Conservation (phyloP, 2,113 vertebrate species). For the Scomber japonicus region DNA sequence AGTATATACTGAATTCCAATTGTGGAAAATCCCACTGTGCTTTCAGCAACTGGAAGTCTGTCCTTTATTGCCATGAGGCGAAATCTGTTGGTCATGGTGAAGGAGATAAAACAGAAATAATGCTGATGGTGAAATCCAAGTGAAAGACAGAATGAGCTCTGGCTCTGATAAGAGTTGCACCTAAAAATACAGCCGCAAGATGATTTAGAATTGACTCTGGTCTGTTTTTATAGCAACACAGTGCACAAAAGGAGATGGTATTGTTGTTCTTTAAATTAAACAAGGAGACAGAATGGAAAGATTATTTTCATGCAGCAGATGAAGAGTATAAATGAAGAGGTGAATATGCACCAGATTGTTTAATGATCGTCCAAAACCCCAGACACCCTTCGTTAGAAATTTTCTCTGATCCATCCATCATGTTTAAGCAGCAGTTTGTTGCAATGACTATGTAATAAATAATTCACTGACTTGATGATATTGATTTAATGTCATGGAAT, state of each 20-base stretch:
- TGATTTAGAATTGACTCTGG: no score
- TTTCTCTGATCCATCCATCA: conserved; percentile 4
- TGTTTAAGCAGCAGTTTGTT: conserved; percentile 19
- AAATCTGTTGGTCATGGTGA: not conserved
- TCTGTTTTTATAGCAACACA: not conserved
- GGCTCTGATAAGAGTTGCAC: not conserved
- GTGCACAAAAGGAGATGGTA: not conserved
- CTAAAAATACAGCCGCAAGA: not conserved
- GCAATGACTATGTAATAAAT: not conserved
- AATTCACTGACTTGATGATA: not conserved
- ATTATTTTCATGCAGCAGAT: conserved; percentile 1
- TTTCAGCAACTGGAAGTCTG: not conserved
- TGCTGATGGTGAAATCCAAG: not conserved
- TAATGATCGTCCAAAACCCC: conserved; percentile 29
- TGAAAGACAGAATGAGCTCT: not conserved
- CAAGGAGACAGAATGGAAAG: conserved; percentile 17
- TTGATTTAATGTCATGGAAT: not conserved
- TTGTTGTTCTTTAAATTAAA: conserved; percentile 6
- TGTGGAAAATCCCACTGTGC: not conserved
- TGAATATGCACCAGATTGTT: conserved; percentile 26
- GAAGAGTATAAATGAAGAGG: conserved; percentile 35
- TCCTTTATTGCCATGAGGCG: not conserved
- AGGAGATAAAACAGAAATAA: conserved; percentile 4
- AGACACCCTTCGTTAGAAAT: conserved; percentile 15
- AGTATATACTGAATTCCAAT: not conserved